Evolutionary conservation across 2,797 vertebrate species (phyloP).

Genomic region (Siniperca scherzeri): DNA sequence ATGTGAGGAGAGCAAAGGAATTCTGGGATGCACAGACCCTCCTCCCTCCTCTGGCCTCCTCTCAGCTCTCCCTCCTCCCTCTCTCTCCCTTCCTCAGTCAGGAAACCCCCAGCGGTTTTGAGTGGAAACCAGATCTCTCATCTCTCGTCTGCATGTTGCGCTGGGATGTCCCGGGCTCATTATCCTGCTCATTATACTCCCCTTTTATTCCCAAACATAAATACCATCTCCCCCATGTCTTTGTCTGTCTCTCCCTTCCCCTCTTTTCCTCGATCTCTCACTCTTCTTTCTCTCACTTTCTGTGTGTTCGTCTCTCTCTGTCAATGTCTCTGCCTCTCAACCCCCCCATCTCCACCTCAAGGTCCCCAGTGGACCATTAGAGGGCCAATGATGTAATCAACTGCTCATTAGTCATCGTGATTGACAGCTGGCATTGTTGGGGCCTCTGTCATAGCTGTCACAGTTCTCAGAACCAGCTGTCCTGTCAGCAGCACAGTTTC

Average conservation of each 20-base stretch:
- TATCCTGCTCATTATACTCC: conserved; percentile 73
- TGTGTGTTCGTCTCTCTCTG: conserved; percentile 29
- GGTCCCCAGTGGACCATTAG: conserved; percentile 70
- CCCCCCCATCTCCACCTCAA: not conserved
- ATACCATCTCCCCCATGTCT: conserved; percentile 58
- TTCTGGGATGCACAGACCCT: conserved; percentile 52
- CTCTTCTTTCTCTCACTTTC: conserved; percentile 37
- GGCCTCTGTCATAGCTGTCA: not conserved
- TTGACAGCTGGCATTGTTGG: conserved; percentile 73
- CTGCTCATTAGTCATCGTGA: conserved; percentile 80
- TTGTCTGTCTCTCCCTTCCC: conserved; percentile 49
- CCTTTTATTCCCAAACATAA: conserved; percentile 64
- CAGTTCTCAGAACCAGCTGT: not conserved
- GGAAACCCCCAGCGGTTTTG: conserved; percentile 75
- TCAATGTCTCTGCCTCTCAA: conserved; percentile 22
- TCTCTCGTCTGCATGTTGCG: conserved; percentile 72
- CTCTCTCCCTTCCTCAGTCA: conserved; percentile 63
- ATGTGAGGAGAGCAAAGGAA: conserved; percentile 51
- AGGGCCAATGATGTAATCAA: conserved; percentile 72
- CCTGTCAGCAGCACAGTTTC: conserved; percentile 5
- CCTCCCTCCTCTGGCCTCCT: conserved; percentile 41
- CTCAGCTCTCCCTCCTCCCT: not conserved
- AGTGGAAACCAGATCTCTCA: conserved; percentile 78
- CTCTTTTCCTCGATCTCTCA: conserved; percentile 18
- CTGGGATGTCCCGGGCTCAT: conserved; percentile 77